Conservation (phyloP, 2,113 vertebrate genomes). For the Butorides virescens region DNA sequence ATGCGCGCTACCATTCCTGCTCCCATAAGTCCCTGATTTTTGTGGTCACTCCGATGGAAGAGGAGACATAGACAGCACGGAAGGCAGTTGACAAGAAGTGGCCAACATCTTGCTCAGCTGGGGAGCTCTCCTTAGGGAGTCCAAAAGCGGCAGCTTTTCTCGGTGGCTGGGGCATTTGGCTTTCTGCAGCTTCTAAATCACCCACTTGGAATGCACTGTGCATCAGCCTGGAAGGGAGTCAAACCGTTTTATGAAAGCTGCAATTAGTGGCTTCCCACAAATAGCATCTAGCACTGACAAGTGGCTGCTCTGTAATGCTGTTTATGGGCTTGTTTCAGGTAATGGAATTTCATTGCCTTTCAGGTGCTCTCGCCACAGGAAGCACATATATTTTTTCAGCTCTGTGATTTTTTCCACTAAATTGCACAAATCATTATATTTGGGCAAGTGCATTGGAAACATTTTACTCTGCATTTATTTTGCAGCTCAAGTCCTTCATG, state of each 20-base stretch:
- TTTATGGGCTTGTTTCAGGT: conserved; percentile 46
- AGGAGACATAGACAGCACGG: not conserved
- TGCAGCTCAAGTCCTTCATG: not conserved
- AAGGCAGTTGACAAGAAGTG: not conserved
- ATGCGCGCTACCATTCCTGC: not conserved
- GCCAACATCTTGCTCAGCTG: not conserved
- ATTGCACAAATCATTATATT: conserved; percentile 34
- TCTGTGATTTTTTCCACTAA: conserved; percentile 51
- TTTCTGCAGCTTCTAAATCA: conserved; percentile 61
- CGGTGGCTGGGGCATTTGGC: conserved; percentile 49
- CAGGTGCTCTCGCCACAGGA: conserved; percentile 43
- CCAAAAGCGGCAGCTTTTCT: conserved; percentile 6
- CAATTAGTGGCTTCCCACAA: conserved; percentile 78
- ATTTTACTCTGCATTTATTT: conserved; percentile 33
- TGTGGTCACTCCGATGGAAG: not conserved
- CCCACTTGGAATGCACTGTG: conserved; percentile 54
- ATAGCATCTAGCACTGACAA: conserved; percentile 58
- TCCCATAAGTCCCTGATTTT: not conserved
- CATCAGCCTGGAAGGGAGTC: conserved; percentile 67
- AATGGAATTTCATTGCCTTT: conserved; percentile 57
- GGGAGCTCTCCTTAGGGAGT: not conserved
- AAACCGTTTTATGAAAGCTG: conserved; percentile 65
- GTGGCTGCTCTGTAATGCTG: conserved; percentile 44
- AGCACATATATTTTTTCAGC: conserved; percentile 38
- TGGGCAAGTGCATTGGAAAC: conserved; percentile 47